Evolutionary conservation across 2,888 invertebrate species (phyloP), one percentile per base, ranked within the genome.

Genomic region (Anoncus sp.): DNA sequence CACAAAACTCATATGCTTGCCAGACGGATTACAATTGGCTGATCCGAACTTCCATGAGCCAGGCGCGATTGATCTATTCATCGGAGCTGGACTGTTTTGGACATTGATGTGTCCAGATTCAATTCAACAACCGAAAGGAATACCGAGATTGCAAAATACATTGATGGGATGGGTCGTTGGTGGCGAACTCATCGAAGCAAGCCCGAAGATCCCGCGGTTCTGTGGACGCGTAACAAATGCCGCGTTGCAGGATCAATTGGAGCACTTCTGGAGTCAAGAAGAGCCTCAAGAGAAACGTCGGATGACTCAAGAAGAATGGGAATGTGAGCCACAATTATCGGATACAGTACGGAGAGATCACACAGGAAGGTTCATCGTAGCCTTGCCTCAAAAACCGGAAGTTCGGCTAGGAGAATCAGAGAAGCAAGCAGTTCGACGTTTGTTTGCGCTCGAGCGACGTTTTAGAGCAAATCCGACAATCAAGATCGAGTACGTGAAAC

Each of bases 261-360:
- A 81, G 47, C 60, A 45, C 45, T 86, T 85, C 72, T 85, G 83
- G 84, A 71, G 72, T 31, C 72, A 85, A 14, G 85, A 85, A 49
- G 82, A 82, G 51, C 6, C 66, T 4, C 53, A 51, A 51, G 20
- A 66, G 35, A 43, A 12, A 9, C 71, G 59, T 5, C 24, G 47
- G 24, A 24, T 40, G 6, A 80, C 80, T 0, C 45, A 65, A 14
- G 81, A 85, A 75, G 83, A 84, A 63, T 31, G 7, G 5, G 73
- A 73, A 20, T 85, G 83, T 51, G 84, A 86, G 66, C 3, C 66
- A 40, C 77, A 83, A 27, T 84, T 82, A 59, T 12, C 9, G 0
- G 53, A 81, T 27, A 80, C 63, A n/a, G 22, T 69, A 16, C 40
- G 38, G 35, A 59, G 83, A 31, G 76, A 82, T 69, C 2, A 31